Percentiles rank a stretch among this genome's conserved stretches.
phyloP scores from a whole-genome alignment of 2,888 invertebrate genomes.

The Xanthia icteritia region DNA sequence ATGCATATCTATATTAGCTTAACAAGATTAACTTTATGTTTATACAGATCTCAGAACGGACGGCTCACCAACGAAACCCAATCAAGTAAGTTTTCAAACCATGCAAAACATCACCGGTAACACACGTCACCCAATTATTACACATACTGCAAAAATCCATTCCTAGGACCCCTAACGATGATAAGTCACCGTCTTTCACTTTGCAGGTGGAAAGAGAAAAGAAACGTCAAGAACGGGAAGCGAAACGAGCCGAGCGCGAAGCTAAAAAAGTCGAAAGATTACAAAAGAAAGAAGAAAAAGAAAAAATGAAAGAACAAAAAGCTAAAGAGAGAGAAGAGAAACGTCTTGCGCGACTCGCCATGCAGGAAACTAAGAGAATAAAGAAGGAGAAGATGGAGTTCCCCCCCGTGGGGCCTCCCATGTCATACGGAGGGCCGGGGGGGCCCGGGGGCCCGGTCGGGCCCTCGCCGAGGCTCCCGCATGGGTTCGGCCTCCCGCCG shows the following conservation, averaged over 20 bases:
- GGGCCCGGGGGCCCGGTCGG: constrained; percentile 40
- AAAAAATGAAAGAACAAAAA: constrained; percentile 85
- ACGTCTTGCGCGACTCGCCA: constrained; percentile 81
- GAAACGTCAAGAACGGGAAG: constrained; percentile 89
- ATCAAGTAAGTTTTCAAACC: constrained; percentile 77
- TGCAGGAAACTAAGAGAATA: constrained; percentile 84
- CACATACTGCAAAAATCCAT: neutral
- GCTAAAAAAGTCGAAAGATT: constrained; percentile 85
- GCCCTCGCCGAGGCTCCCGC: constrained; percentile 16
- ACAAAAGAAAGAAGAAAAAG: constrained; percentile 88
- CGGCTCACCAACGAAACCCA: constrained; percentile 77
- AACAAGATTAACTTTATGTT: constrained; percentile 44
- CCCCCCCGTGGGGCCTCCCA: constrained; percentile 70
- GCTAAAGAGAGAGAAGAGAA: constrained; percentile 89
- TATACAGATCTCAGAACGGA: constrained; percentile 82
- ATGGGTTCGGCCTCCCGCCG: constrained; percentile 30
- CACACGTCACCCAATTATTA: neutral
- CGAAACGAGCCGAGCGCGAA: constrained; percentile 85
- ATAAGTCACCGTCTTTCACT: neutral
- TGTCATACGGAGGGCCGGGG: constrained; percentile 50
- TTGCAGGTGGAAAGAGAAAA: constrained; percentile 88
- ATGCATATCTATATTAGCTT: neutral
- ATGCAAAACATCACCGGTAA: neutral
- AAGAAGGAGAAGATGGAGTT: constrained; percentile 82
- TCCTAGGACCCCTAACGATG: too few relatives aligned